Evolutionary conservation across 2,113 vertebrate genomes (phyloP), one percentile per base, ranked within the genome.

Genomic region (Hemiprocne comata): DNA sequence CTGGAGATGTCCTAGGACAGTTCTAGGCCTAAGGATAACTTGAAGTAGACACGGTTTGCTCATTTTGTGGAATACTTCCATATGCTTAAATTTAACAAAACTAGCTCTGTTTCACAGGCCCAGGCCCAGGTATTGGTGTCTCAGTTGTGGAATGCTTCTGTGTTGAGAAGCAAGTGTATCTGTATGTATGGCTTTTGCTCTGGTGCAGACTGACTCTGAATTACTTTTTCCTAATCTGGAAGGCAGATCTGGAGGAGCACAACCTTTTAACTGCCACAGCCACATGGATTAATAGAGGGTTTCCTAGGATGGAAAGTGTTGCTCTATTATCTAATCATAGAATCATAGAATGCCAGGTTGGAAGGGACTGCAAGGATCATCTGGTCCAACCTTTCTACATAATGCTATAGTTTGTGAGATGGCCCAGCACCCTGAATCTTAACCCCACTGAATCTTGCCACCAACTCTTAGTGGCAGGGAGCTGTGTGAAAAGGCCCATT

Each of bases 141-240:
- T 93, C 36, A 55, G 64, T 62, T 91, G 81, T 73, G 83, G n/a
- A 89, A 72, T 6, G 3, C 62, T 80, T 84, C 66, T 26, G 31
- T 85, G 79, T 69, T 90, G 72, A 77, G 72, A 80, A 72, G 70
- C 57, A 80, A 79, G 18, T 7, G 2, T 71, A 57, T 82, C 89
- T 72, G 61, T 80, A 50, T 28, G 20, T 83, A 6, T 4, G 19
- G 33, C 14, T 64, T 62, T 77, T 91, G 46, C 66, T 83, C n/a
- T 77, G 70, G 42, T 1, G 0, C 69, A 78, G 60, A n/a, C 44
- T 40, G 20, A 44, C 48, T 91, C 58, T 84, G 89, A 90, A 90
- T 94, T 87, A 50, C 85, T 87, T 88, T 80, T 85, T 93, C 46
- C 34, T 93, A 66, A 94, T 95, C 86, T 78, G 48, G 60, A 90